Base-by-base conservation (phyloP, 2,888 invertebrate species). In the Drosophila ustulata region DNA sequence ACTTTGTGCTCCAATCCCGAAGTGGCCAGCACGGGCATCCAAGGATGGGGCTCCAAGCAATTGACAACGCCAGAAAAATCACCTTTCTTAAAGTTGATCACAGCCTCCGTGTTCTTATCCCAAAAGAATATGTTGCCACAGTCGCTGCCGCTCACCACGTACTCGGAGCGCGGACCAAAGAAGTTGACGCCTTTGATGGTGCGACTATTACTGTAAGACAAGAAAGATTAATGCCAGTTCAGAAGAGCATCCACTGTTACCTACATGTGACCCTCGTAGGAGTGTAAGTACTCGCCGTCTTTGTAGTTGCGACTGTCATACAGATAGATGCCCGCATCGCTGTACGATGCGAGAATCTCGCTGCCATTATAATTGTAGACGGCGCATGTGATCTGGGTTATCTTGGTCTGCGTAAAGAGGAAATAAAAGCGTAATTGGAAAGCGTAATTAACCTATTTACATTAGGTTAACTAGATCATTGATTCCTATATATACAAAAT, bases 141-240 rank as follows among this genome's bases (percentile, higher is more conserved):
- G 91, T 99, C 98, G 2, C 98, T 98, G 1, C 99, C 99, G 46
- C 98, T 98, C 8, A 98, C 95, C 2, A 99, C 93, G 91, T 95
- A 99, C 92, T 99, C 97, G 77, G 97, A 97, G 80, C 95, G 94
- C 0, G 98, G 97, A 0, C 99, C 99, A 92, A 97, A 98, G 93
- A 97, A 99, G 86, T 97, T 96, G 0, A 98, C 98, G 0, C 98
- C 97, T 92, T 98, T 98, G 67, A 98, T 95, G 4, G 96, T 96
- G 43, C 95, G 95, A 70, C 94, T 94, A 90, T 96, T 96, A 46
- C 95, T 75, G 45, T 51, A 23, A 37, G 18, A 2, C 18, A 18
- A 30, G 18, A 26, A 26, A 13, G 7, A 8, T 43, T 28, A 26
- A 34, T 5, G 6, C 30, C 2, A 1, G n/a, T 2, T n/a, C n/a